phyloP scores from a whole-genome alignment of 2,888 invertebrate species.

The Loripinus fragilis region DNA sequence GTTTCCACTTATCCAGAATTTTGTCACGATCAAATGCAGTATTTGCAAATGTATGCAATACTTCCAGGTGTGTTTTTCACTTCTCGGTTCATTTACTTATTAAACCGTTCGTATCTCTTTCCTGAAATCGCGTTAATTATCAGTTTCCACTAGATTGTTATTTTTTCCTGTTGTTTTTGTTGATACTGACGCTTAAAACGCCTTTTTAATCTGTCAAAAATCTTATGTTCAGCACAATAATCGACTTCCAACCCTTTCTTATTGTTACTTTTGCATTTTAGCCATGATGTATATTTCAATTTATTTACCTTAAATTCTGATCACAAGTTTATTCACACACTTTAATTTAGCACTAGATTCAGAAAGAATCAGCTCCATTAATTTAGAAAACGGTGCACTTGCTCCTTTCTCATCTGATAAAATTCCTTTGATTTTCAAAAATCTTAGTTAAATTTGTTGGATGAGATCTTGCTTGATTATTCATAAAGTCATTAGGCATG shows the following conservation, averaged over 20 bases:
- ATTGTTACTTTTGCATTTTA: constrained; percentile 1
- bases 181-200: constrained; percentile 6
- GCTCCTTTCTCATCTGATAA: neutral
- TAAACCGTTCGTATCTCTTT: constrained; percentile 9
- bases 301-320: neutral
- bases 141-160: neutral
- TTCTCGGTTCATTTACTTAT: constrained; percentile 12
- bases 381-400: neutral
- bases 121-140: constrained; percentile 4
- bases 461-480: neutral
- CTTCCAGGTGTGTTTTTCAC: constrained; percentile 3
- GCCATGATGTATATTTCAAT: constrained; percentile 9
- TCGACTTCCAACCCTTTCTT: neutral
- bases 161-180: constrained; percentile 3
- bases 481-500: neutral
- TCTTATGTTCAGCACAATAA: constrained; percentile 19
- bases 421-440: neutral
- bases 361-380: neutral
- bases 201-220: constrained; percentile 9
- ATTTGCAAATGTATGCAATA: neutral
- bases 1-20: constrained; percentile 1
- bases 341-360: neutral
- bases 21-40: neutral
- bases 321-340: neutral
- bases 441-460: neutral